phyloP scores from a whole-genome alignment of 2,797 vertebrate species.

The Thalassophryne amazonica region DNA sequence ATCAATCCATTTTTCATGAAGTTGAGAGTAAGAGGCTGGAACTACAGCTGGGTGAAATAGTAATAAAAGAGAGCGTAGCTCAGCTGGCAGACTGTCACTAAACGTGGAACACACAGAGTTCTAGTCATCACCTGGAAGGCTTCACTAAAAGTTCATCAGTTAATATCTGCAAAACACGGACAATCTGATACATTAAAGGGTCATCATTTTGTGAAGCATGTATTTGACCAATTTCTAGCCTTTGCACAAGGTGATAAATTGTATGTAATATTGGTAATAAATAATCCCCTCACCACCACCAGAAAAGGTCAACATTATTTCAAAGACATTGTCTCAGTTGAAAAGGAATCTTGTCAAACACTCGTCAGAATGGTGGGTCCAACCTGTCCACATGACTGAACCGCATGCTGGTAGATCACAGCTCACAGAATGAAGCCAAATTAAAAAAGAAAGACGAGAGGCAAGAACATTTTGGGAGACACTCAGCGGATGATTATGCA shows the following conservation, averaged over 20 bases:
- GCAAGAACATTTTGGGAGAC: conserved; percentile 50
- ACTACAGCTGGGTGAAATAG: neutral
- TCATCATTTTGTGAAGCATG: conserved; percentile 13
- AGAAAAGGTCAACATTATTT: neutral
- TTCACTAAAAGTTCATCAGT: conserved; percentile 37
- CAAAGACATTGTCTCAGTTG: conserved; percentile 12
- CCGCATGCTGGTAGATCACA: conserved; percentile 6
- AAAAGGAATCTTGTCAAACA: conserved; percentile 25
- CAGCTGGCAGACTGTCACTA: conserved; percentile 5
- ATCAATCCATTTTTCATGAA: conserved; percentile 15
- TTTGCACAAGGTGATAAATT: conserved; percentile 12
- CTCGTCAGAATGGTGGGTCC: conserved; percentile 7
- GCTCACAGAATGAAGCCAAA: conserved; percentile 32
- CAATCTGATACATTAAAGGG: conserved; percentile 4
- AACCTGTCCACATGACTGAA: conserved; percentile 32
- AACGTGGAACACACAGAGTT: conserved; percentile 19
- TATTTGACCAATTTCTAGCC: conserved; percentile 13
- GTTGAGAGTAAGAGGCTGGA: conserved; percentile 6
- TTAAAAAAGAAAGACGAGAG: conserved; percentile 23
- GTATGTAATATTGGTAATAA: conserved; percentile 33
- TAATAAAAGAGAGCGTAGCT: neutral
- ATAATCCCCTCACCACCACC: conserved; percentile 24
- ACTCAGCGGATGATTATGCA: conserved; percentile 71
- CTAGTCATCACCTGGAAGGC: conserved; percentile 21
- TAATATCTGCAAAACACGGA: conserved; percentile 27